Conservation (phyloP, 2,797 vertebrate genomes). For the Rhabdophis nuchalis region DNA sequence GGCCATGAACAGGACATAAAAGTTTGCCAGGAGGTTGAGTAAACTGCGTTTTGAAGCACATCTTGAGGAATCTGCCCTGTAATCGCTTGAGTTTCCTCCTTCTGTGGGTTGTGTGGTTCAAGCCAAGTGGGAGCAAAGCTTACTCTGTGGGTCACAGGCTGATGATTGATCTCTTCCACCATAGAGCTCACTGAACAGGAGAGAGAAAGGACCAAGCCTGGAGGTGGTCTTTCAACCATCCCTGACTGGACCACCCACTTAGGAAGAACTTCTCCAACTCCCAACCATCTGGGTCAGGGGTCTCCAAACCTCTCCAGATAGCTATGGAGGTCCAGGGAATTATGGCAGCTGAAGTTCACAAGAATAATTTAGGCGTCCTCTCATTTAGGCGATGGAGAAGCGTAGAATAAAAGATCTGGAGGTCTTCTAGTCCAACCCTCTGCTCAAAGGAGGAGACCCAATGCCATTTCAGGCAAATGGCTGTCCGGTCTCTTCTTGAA, state of each 20-base stretch:
- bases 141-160: neutral
- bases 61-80: neutral
- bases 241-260: neutral
- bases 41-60: neutral
- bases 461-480: neutral
- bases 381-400: no score
- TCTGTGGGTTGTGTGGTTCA: neutral
- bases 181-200: neutral
- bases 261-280: neutral
- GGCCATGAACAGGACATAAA: neutral
- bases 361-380: no score
- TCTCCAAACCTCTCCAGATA: neutral
- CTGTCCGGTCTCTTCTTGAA: neutral
- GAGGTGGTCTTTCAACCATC: neutral
- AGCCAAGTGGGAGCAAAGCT: fast-evolving
- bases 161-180: neutral
- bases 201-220: neutral
- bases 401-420: neutral
- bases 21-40: neutral
- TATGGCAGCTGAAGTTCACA: neutral
- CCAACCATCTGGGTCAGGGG: neutral
- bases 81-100: neutral
- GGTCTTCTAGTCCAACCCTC: neutral
- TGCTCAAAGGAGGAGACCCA: neutral
- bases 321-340: neutral